Base-by-base conservation (phyloP, 2,113 vertebrate genomes). In the Puffinus mauretanicus region DNA sequence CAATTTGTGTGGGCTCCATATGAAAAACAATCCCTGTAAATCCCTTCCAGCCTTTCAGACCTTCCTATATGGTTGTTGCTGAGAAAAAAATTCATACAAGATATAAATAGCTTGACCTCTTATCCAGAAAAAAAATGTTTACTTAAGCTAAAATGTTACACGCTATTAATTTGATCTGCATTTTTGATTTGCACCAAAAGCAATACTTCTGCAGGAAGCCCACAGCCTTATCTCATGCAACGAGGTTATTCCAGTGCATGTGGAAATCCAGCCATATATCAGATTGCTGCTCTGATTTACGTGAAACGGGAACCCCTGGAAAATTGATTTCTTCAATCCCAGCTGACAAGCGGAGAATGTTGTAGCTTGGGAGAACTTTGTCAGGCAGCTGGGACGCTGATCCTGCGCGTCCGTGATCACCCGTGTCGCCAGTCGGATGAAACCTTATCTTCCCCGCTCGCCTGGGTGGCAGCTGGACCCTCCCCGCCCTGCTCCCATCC, bases 181-280 rank as follows among this genome's bases (percentile, higher is more conserved):
- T 61, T 49, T 86, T 76, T 86, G 93, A 90, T 96, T n/a, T 86
- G 79, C 91, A 92, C 36, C 67, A 27, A 82, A 69, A 93, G 40
- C 76, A 49, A 1, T 20, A 11, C 13, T 95, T 55, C 64, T 65
- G 88, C 86, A 17, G 4, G 49, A 55, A 52, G 61, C 58, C 62
- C 65, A 21, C 47, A 40, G 71, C 42, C 44, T 65, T 38, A 62
- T 44, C 82, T 82, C 90, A 36, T 22, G 70, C 79, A 10, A 25
- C 0, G 7, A 46, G 85, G 70, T 71, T 75, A 69, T 88, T 78
- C 42, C 54, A 29, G 67, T 3, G 49, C 55, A 14, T 3, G 40
- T 38, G 49, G 72, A 64, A 80, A 66, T 16, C 69, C 84, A 86
- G 55, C 54, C 47, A 2, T 6, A 2, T 14, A 18, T 64, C 65